These are phyloP conservation scores for Lepus oiostolus DNA, from an alignment of 2,797 vertebrate genomes.

Conservation along the genomic window DNA sequence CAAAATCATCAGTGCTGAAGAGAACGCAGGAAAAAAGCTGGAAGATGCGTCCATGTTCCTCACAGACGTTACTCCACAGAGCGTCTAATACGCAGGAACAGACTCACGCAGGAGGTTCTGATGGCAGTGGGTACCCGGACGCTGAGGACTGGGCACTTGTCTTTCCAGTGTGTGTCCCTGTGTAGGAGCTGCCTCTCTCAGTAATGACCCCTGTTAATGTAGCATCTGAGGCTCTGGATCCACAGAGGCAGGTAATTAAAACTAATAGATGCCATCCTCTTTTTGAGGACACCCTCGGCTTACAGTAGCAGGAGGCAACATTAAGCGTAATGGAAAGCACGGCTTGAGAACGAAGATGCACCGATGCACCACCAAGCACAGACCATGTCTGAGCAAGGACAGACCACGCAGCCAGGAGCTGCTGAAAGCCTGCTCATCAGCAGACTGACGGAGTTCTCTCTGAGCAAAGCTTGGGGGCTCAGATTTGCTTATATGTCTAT, in stretches of 20 bases:
- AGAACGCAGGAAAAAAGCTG: conserved; percentile 52
- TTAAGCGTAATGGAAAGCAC: conserved; percentile 61
- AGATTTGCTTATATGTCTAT: background rate
- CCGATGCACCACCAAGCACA: background rate
- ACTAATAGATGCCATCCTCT: conserved; percentile 61
- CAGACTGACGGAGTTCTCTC: background rate
- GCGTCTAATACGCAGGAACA: background rate
- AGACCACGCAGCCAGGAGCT: no score
- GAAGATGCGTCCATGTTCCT: conserved; percentile 11
- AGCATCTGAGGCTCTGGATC: conserved; percentile 54
- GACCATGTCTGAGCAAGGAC: background rate
- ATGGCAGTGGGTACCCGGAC: background rate
- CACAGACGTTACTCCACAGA: conserved; percentile 15
- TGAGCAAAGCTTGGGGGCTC: background rate
- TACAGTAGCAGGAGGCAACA: conserved; percentile 64
- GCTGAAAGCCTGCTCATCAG: background rate
- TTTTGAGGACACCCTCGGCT: conserved; percentile 57
- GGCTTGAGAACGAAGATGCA: background rate
- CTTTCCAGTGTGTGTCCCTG: background rate
- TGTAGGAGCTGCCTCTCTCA: background rate
- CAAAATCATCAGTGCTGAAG: conserved; percentile 65
- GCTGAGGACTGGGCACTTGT: background rate
- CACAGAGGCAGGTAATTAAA: conserved; percentile 69
- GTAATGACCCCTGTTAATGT: background rate
- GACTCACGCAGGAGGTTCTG: background rate